phyloP scores from a whole-genome alignment of 2,888 invertebrate species.

The Ichneumoninae sp. region DNA sequence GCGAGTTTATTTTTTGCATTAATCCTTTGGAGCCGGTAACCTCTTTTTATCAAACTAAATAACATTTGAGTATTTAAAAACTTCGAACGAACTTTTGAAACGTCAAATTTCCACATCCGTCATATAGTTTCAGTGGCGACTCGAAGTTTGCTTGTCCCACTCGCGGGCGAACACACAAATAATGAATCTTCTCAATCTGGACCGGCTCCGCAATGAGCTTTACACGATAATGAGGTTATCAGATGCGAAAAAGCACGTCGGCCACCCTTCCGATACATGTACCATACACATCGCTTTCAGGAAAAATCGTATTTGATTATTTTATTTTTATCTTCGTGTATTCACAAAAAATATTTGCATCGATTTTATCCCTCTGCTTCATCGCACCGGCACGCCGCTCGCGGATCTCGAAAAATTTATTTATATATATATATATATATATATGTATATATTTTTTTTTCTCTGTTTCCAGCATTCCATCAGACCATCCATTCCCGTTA shows the following conservation, averaged over 20 bases:
- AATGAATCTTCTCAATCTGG: slow-evolving; percentile 46
- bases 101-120: neutral
- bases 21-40: neutral
- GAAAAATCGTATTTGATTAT: slow-evolving; percentile 53
- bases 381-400: slow-evolving; percentile 66
- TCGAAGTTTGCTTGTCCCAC: slow-evolving; percentile 19
- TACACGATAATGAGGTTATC: slow-evolving; percentile 7
- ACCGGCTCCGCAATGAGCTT: neutral
- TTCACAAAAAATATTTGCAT: slow-evolving; percentile 50
- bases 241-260: slow-evolving; percentile 11
- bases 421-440: neutral
- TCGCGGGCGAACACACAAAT: slow-evolving; percentile 5
- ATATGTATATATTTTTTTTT: slow-evolving; percentile 5
- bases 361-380: slow-evolving; percentile 56
- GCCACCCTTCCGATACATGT: slow-evolving; percentile 57
- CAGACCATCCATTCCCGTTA: slow-evolving; percentile 82
- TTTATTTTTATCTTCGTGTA: slow-evolving; percentile 66
- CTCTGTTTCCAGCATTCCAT: slow-evolving; percentile 81
- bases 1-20: neutral
- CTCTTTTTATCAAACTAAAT: too few species aligned
- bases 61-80: neutral
- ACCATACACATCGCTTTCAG: slow-evolving; percentile 69
- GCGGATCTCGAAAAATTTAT: slow-evolving; percentile 27
- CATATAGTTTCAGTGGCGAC: neutral
- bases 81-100: too few species aligned